Evolutionary conservation across 2,113 vertebrate species (phyloP), one percentile per base, ranked within the genome.

Genomic region (Castor canadensis): DNA sequence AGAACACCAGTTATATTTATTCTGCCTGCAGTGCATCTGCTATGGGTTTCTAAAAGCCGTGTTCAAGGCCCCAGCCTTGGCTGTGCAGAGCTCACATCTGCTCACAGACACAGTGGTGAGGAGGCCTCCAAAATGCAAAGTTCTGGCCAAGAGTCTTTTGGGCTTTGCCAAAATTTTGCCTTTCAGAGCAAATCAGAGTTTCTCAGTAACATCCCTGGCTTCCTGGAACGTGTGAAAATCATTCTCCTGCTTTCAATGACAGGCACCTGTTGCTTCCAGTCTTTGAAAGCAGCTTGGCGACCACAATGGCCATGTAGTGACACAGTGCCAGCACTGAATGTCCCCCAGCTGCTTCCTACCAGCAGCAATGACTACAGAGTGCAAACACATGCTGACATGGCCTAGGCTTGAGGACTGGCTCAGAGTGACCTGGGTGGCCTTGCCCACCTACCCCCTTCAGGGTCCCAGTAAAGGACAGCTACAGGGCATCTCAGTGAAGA

Each of bases 321-420:
- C 87, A 91, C 83, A 1, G 52, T 79, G 94, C 89, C 96, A 94
- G 92, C 62, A 13, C 84, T 6, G 4, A 13, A 30, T 15, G 13
- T 38, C 52, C 81, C 95, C 88, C 97, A 98, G 98, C 95, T 98
- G 97, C 97, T 98, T 98, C 97, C 96, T 94, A 76, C 75, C 75
- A 43, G 71, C 43, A 26, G 20, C 0, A 9, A 54, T 91, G 6
- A 6, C 84, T 92, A 95, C 89, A 94, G 19, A 43, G 69, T 49
- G 58, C 1, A 0, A 88, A 87, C 73, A 91, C 89, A 67, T 10
- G 81, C 80, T 40, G 13, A 84, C 66, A 54, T 35, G 82, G 86
- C 92, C 0, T 0, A 58, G 88, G 69, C 56, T 69, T 0, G 9
- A 97, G 94, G 38, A 17, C 79, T 89, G 45, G 76, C 95, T 38